Evolutionary conservation across 2,888 invertebrate species (phyloP), one percentile per base, ranked within the genome.

Genomic region (Formica aserva): DNA sequence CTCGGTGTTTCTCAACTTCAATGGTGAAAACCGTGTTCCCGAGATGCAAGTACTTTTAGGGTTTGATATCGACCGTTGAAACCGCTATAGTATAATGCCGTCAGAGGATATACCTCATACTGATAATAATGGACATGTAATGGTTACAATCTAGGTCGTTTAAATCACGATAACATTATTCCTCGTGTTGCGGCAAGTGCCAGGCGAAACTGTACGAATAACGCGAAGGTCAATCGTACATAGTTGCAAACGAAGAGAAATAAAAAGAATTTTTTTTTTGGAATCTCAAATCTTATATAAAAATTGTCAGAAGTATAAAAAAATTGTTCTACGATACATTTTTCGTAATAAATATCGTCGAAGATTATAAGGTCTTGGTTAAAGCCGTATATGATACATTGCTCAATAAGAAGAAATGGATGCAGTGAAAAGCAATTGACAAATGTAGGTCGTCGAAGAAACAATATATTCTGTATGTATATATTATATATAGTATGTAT

Each of bases 381-480:
- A 35, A 74, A 52, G 29, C 65, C 13, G 26, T 35, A 66, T 26
- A 82, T 35, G 82, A 32, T 66, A 78, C 67, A 18, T 22, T 35
- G 76, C 52, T 67, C 55, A 76, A 67, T 32, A 57, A 76, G 75
- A 82, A 69, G 71, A 67, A 78, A 26, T 75, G 66, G 45, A 71
- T n/a, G 69, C 55, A 22, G 75, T 55, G 57, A 71, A 82, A 84
- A 76, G 48, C 71, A 82, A 82, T 71, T 82, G 76, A 76, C 82
- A 65, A 78, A 82, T 82, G 75, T 84, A 82, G 82, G 82, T 71
- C 84, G 38, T 35, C 29, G 71, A 71, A 76, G 76, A 69, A 82
- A 84, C 29, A 82, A 71, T 62, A 22, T 48, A 48, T 48, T 1
- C 45, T 18, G 15, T 45, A 45, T 4, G 4, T 18, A 48, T 48